Evolutionary conservation across 2,113 vertebrate genomes (phyloP).

Genomic region (Pollachius pollachius): DNA sequence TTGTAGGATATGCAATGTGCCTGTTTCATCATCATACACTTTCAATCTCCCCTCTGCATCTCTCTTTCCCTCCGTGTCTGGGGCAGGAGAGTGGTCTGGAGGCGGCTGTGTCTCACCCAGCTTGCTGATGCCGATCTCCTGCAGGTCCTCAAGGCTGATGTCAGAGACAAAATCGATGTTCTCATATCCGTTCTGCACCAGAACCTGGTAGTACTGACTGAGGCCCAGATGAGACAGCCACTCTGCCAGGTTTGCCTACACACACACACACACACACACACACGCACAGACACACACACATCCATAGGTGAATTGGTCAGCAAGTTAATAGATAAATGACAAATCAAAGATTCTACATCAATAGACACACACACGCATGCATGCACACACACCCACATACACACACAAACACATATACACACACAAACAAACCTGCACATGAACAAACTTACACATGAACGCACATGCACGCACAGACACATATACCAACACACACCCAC

Average conservation of each 20-base stretch:
- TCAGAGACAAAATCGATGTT: constrained; percentile 97
- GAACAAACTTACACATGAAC: too few relatives aligned
- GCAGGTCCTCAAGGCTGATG: constrained; percentile 95
- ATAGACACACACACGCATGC: constrained; percentile 1
- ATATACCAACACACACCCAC: too few relatives aligned
- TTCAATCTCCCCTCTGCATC: too few relatives aligned
- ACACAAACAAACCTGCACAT: too few relatives aligned
- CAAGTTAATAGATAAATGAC: too few relatives aligned
- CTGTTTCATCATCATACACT: too few relatives aligned
- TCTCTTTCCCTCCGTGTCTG: too few relatives aligned
- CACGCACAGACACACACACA: neutral
- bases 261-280: constrained; percentile 4
- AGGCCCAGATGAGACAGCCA: constrained; percentile 96
- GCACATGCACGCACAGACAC: too few relatives aligned
- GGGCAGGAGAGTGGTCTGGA: too few relatives aligned
- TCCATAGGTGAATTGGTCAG: too few relatives aligned
- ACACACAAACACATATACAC: too few relatives aligned
- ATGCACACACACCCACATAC: neutral
- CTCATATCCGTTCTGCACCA: constrained; percentile 96
- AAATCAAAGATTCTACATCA: neutral
- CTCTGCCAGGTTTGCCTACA: constrained; percentile 87
- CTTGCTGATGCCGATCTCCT: constrained; percentile 95
- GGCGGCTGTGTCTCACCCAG: constrained; percentile 39
- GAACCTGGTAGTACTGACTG: constrained; percentile 94
- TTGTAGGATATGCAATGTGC: too few relatives aligned